Percentiles rank a stretch among this genome's conserved stretches.
phyloP scores from a whole-genome alignment of 2,888 invertebrate species.

The Pristionchus fissidentatus region DNA sequence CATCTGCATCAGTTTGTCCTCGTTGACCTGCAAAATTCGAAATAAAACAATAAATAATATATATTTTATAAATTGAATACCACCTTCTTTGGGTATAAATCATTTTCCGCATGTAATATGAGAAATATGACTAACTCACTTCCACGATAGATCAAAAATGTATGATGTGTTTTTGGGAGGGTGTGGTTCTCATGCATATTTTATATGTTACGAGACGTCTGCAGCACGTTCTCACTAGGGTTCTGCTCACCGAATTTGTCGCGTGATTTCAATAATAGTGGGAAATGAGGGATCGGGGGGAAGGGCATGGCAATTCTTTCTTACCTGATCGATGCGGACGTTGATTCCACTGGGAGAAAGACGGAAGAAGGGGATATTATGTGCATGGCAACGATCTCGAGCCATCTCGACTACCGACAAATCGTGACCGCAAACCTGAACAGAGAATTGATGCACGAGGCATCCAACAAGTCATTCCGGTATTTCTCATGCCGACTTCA shows the following conservation, averaged over 20 bases:
- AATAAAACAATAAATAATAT: not conserved
- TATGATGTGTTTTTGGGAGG: no score
- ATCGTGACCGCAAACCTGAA: slow-evolving; percentile 71
- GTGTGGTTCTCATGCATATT: no score
- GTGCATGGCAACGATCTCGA: slow-evolving; percentile 67
- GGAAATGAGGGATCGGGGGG: not conserved
- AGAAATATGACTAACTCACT: not conserved
- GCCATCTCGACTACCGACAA: slow-evolving; percentile 69
- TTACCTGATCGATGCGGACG: slow-evolving; percentile 67
- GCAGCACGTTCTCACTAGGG: no score
- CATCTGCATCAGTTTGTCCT: slow-evolving; percentile 71
- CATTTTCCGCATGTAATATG: no score
- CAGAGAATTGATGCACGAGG: not conserved
- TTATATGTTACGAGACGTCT: no score
- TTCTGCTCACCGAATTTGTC: no score
- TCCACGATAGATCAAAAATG: no score
- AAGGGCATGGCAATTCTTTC: no score
- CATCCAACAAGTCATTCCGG: no score
- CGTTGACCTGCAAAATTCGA: slow-evolving; percentile 60
- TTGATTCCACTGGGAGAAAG: slow-evolving; percentile 68
- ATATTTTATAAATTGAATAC: not conserved
- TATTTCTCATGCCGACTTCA: no score
- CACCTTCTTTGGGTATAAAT: no score
- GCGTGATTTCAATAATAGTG: not conserved
- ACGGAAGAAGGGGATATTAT: slow-evolving; percentile 70